phyloP scores from a whole-genome alignment of 2,797 vertebrate genomes.

The Rhynchotus rufescens region DNA sequence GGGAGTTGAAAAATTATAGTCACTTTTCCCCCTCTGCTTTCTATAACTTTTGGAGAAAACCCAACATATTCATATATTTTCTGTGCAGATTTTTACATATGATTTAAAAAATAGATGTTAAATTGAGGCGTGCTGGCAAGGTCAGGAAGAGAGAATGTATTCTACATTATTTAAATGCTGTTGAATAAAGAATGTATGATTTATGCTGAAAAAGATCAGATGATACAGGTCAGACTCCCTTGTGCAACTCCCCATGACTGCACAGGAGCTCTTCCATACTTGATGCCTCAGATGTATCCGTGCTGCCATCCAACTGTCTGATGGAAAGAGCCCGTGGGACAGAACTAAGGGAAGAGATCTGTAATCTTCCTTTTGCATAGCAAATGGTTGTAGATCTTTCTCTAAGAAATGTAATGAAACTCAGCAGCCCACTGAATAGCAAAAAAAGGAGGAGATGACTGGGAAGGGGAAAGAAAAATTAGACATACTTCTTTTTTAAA shows the following conservation, averaged over 20 bases:
- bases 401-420: background rate
- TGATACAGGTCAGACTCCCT: background rate
- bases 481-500: background rate
- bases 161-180: conserved; percentile 7
- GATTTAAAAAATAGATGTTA: background rate
- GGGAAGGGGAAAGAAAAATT: background rate
- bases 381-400: background rate
- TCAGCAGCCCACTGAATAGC: background rate
- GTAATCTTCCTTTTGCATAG: background rate
- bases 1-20: background rate
- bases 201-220: background rate
- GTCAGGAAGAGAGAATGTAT: background rate
- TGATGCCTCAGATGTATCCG: background rate
- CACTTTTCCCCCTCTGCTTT: background rate
- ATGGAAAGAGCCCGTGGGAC: background rate
- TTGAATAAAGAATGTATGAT: background rate
- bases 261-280: background rate
- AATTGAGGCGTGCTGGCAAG: background rate
- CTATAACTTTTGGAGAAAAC: background rate
- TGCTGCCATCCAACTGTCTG: background rate
- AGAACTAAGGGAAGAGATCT: background rate
- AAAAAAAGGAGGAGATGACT: background rate
- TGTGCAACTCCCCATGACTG: background rate
- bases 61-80: background rate
- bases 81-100: background rate